A percentile compares a stretch with the other conserved stretches of the same genome.
Evolutionary conservation across 2,797 vertebrate genomes (phyloP).

Genomic region (Falco peregrinus): DNA sequence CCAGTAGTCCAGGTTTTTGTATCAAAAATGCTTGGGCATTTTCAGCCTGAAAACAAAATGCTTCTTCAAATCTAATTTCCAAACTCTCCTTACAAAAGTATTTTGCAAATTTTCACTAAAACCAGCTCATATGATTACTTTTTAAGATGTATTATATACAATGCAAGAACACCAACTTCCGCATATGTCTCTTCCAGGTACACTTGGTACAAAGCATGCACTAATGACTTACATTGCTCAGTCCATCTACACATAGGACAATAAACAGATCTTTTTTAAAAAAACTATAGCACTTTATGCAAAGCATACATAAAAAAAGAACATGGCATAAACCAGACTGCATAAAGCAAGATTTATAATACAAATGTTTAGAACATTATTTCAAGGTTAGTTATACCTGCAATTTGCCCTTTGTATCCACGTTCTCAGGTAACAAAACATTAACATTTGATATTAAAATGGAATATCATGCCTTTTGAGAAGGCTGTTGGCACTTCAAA

Average conservation of each 20-base stretch:
- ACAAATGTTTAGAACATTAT: not conserved
- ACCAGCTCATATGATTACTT: not conserved
- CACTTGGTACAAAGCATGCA: not conserved
- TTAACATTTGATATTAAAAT: not conserved
- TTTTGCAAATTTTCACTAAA: not conserved
- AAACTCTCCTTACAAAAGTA: not conserved
- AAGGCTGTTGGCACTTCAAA: constrained; percentile 32
- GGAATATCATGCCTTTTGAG: not conserved
- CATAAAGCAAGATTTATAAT: not conserved
- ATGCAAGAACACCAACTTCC: not conserved
- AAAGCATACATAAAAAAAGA: not conserved
- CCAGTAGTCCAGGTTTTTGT: not conserved
- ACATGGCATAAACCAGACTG: not conserved
- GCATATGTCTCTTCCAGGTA: not conserved
- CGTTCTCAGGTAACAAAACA: constrained; percentile 4
- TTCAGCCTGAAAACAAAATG: constrained; percentile 47
- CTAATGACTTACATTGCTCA: not conserved
- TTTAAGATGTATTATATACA: not conserved
- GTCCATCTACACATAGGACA: not conserved
- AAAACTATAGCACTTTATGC: not conserved
- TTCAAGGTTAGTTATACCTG: not conserved
- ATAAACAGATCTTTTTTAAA: not conserved
- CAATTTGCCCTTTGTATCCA: not conserved
- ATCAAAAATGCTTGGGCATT: constrained; percentile 40
- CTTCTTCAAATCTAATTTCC: constrained; percentile 36